Evolutionary conservation across 2,888 invertebrate species (phyloP).

Genomic region (Abrostola triplasia): DNA sequence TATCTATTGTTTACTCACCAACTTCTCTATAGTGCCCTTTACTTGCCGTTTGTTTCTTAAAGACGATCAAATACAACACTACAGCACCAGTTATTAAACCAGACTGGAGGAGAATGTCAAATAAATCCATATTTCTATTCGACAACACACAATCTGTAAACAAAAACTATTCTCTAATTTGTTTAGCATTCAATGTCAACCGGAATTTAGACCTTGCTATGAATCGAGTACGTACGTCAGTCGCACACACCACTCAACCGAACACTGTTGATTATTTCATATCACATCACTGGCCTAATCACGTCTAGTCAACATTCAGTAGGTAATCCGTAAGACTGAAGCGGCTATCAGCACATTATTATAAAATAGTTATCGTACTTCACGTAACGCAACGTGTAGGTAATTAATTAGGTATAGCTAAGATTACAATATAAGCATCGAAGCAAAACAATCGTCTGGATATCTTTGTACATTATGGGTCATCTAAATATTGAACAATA

Average conservation of each 20-base stretch:
- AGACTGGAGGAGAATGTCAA: constrained; percentile 73
- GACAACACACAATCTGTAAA: constrained; percentile 26
- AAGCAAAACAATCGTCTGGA: no score
- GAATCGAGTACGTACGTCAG: constrained; percentile 12
- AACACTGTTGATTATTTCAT: no score
- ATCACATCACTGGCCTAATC: no score
- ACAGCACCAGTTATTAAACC: constrained; percentile 74
- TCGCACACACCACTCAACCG: neutral
- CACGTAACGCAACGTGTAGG: no score
- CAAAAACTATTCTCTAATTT: constrained; percentile 9
- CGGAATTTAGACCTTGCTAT: constrained; percentile 19
- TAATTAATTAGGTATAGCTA: no score
- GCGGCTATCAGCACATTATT: no score
- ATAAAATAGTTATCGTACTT: no score
- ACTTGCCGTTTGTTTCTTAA: constrained; percentile 63
- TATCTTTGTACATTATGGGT: no score
- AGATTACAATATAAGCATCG: no score
- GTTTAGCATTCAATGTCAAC: constrained; percentile 35
- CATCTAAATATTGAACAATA: no score
- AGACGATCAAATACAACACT: constrained; percentile 74
- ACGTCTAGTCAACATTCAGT: no score
- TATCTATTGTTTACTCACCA: constrained; percentile 65
- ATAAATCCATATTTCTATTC: constrained; percentile 69
- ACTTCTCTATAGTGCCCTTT: constrained; percentile 68
- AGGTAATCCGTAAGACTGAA: no score